Base-by-base conservation (phyloP, 2,113 vertebrate species). In the Poecilia latipinna region DNA sequence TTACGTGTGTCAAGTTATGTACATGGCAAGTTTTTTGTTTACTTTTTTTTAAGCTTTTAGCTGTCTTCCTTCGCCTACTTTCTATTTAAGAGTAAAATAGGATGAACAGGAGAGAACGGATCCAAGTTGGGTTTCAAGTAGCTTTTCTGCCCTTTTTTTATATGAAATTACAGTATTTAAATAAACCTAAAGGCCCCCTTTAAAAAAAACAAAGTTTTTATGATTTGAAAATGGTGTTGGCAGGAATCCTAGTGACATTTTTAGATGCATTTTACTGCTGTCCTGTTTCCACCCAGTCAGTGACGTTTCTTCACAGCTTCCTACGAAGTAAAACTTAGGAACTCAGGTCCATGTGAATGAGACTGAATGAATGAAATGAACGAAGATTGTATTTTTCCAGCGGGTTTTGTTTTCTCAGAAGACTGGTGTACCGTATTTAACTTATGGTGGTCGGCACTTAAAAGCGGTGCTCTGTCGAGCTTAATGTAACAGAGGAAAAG, bases 341-440 rank as follows among this genome's bases (percentile, higher is more conserved):
- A 90, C 93, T 94, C 93, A 89, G 93, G 93, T 91, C 82, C 74
- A 74, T 68, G 83, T 74, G 79, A 80, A 79, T 67, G 65, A 88
- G 82, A 85, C 77, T 86, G 83, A 87, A 86, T 93, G 80, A 92
- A 89, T 91, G 86, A 86, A 84, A 85, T 78, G 68, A 86, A 83
- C 68, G 6, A 85, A 82, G 91, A 91, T 92, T 93, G 92, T 93
- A 92, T 89, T 88, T 90, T 88, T 89, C 70, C 80, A 66, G 77
- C 13, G 0, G n/a, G 83, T 76, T 79, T 37, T 51, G 77, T 51
- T 70, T 51, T 44, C 77, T 79, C 64, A 32, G 61, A 74, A 65
- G 44, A 68, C 75, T 74, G 32, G 71, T 83, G 78, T 80, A 80
- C 65, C 65, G n/a, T 78, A 71, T 77, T 84, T 64, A 85, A 71